Percentiles rank a stretch among this genome's conserved stretches.
These are phyloP conservation scores for Amphimedon queenslandica DNA, from an alignment of 37 sponge, comb jelly and placozoan species.

Conservation along the genomic window DNA sequence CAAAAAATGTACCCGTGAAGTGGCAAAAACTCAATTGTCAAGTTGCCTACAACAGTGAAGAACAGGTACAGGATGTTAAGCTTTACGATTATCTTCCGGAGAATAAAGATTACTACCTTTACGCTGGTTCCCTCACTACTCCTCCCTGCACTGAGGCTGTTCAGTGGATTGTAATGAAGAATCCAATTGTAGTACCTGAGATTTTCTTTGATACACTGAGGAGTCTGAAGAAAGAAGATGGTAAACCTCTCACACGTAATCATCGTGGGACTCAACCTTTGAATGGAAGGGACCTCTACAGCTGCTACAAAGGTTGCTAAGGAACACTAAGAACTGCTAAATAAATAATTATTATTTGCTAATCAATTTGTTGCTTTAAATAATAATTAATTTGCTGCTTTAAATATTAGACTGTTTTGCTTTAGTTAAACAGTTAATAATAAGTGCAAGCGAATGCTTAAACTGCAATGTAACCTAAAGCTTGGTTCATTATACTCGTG, in stretches of 20 bases:
- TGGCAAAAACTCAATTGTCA: not conserved
- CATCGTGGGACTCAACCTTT: slow-evolving; percentile 7
- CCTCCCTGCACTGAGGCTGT: slow-evolving; percentile 51
- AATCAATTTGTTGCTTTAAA: too few species aligned
- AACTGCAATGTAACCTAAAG: too few species aligned
- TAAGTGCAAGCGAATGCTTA: too few species aligned
- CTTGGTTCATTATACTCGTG: too few species aligned
- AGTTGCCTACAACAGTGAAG: not conserved
- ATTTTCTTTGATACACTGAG: slow-evolving; percentile 19
- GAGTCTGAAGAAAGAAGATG: not conserved
- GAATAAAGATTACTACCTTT: slow-evolving; percentile 38
- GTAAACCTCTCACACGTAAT: not conserved
- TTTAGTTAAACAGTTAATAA: too few species aligned
- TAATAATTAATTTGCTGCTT: too few species aligned
- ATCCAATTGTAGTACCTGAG: slow-evolving; percentile 24
- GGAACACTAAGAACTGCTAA: too few species aligned
- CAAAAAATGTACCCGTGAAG: not conserved
- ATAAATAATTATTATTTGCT: too few species aligned
- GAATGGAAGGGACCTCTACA: too few species aligned
- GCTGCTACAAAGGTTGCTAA: too few species aligned
- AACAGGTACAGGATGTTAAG: not conserved
- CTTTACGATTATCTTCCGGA: slow-evolving; percentile 23
- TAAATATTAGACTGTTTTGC: too few species aligned
- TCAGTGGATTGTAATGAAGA: slow-evolving; percentile 61
- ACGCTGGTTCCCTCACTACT: slow-evolving; percentile 65